Percentiles rank a stretch among this genome's conserved stretches.
Conservation (phyloP, 2,113 vertebrate genomes). For the Sus scrofa region DNA sequence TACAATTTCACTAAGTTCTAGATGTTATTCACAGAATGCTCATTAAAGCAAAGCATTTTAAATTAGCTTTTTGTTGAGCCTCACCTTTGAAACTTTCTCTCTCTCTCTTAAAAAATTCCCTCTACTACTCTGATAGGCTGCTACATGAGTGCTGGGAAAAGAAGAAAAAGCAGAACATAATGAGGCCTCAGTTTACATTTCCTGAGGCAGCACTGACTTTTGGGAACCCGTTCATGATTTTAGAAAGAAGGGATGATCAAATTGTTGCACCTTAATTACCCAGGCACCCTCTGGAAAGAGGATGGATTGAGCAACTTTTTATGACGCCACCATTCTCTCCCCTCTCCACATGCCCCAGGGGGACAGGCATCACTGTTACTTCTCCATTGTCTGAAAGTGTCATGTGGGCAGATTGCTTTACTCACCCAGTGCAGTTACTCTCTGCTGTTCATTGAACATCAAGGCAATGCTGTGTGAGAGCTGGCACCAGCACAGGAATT, state of each 20-base stretch:
- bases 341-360: neutral
- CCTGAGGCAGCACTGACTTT: neutral
- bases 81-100: neutral
- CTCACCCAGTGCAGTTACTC: neutral
- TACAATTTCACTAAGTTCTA: neutral
- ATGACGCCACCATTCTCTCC: neutral
- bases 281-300: neutral
- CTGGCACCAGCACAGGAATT: neutral
- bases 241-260: neutral
- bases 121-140: neutral
- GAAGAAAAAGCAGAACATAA: neutral
- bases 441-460: neutral
- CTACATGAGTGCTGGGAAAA: neutral
- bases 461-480: neutral
- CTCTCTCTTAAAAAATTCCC: neutral
- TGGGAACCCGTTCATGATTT: neutral
- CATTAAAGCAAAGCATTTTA: neutral
- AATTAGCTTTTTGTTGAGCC: neutral
- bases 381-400: neutral
- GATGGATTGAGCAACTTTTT: neutral
- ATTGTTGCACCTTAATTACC: neutral
- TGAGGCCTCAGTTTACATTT: neutral
- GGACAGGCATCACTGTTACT: accelerated
- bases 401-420: neutral
- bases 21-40: neutral